Evolutionary conservation across 2,113 vertebrate species (phyloP).

Genomic region (Verasper variegatus): DNA sequence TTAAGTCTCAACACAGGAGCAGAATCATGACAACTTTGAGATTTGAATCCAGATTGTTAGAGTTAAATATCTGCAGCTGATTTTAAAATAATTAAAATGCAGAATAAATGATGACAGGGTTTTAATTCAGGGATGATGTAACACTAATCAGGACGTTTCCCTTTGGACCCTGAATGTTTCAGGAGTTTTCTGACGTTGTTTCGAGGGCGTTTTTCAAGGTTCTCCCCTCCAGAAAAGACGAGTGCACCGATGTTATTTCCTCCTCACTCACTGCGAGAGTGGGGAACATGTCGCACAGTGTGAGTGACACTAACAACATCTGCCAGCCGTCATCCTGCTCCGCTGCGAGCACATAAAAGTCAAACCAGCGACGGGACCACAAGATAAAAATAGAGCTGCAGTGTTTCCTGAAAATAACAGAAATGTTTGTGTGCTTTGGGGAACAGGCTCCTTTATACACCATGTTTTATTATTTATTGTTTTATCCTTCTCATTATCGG

Average conservation of each 20-base stretch:
- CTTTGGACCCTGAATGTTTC: too few relatives aligned
- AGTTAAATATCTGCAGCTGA: too few relatives aligned
- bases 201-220: neutral
- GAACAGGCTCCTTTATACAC: neutral
- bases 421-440: neutral
- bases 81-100: too few relatives aligned
- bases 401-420: neutral
- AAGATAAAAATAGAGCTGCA: conserved; percentile 9
- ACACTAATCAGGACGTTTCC: too few relatives aligned
- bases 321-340: conserved; percentile 38
- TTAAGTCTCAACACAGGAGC: too few relatives aligned
- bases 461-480: too few relatives aligned
- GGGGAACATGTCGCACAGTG: neutral
- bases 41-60: too few relatives aligned
- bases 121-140: too few relatives aligned
- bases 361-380: neutral
- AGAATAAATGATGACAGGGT: too few relatives aligned
- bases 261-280: neutral
- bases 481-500: too few relatives aligned
- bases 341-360: conserved; percentile 2
- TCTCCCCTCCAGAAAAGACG: neutral
- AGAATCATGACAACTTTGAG: too few relatives aligned
- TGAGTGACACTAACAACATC: conserved; percentile 46
- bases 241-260: conserved; percentile 11
- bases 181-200: neutral